Percentiles rank a stretch among this genome's conserved stretches.
Evolutionary conservation across 1,140 invertebrate species (phyloP).

Genomic region (Rhyzopertha dominica): DNA sequence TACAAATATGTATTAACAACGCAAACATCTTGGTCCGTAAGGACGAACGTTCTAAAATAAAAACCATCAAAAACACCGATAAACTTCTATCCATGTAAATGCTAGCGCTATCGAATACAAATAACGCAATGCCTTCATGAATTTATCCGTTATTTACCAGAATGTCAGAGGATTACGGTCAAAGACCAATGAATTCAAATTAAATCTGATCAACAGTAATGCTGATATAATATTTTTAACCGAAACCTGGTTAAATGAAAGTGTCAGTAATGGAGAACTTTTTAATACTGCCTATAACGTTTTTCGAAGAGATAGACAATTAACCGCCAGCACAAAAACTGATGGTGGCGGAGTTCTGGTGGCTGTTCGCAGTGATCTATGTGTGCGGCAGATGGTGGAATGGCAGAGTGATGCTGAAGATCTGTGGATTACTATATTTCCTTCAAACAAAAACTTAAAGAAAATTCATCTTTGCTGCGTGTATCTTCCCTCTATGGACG

Average conservation of each 20-base stretch:
- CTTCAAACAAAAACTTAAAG: too few species aligned
- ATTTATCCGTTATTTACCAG: constrained; percentile 4
- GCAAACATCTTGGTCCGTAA: constrained; percentile 7
- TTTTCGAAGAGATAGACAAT: constrained; percentile 24
- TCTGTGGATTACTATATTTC: constrained; percentile 9
- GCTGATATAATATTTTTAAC: constrained; percentile 11
- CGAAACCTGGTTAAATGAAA: constrained; percentile 26
- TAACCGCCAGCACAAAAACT: constrained; percentile 5
- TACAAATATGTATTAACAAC: constrained; percentile 6
- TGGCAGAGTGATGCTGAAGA: constrained; percentile 13
- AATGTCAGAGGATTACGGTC: constrained; percentile 3
- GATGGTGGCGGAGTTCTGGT: constrained; percentile 32
- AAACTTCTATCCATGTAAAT: constrained; percentile 2
- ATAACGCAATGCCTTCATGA: neutral
- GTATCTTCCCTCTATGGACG: constrained; percentile 6
- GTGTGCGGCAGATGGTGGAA: neutral
- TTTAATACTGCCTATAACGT: constrained; percentile 21
- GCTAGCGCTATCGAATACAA: neutral
- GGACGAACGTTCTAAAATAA: constrained; percentile 5
- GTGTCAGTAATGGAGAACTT: constrained; percentile 15
- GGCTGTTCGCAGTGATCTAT: constrained; percentile 14
- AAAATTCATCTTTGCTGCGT: constrained; percentile 9
- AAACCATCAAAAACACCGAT: neutral
- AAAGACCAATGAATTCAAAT: constrained; percentile 2
- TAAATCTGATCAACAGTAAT: constrained; percentile 1